These are phyloP conservation scores for Synergus gifuensis DNA, from an alignment of 2,888 invertebrate genomes.

Conservation along the genomic window DNA sequence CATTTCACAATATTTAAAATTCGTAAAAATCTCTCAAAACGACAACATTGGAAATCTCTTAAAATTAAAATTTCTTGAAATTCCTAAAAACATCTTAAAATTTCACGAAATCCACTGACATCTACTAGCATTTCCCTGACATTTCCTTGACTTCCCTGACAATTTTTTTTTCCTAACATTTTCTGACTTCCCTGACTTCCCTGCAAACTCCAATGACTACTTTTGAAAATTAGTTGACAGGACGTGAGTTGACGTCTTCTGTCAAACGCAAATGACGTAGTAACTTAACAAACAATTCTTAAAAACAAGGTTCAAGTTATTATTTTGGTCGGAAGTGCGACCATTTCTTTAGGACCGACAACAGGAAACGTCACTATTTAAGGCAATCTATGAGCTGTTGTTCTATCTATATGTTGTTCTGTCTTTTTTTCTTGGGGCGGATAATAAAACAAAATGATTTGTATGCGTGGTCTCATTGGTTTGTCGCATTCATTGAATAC, in stretches of 20 bases:
- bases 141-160: too few relatives aligned
- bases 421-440: slow-evolving; percentile 35
- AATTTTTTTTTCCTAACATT: too few relatives aligned
- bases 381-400: slow-evolving; percentile 41
- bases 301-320: background rate
- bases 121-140: too few relatives aligned
- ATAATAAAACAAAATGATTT: slow-evolving; percentile 36
- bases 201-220: background rate
- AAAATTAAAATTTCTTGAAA: too few relatives aligned
- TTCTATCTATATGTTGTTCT: background rate
- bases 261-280: slow-evolving; percentile 15
- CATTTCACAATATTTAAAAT: too few relatives aligned
- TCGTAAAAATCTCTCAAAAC: too few relatives aligned
- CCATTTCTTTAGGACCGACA: slow-evolving; percentile 38
- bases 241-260: background rate
- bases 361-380: slow-evolving; percentile 46
- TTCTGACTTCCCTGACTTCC: too few relatives aligned
- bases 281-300: background rate
- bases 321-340: slow-evolving; percentile 12
- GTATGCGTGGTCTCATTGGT: slow-evolving; percentile 26
- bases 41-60: too few relatives aligned
- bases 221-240: background rate
- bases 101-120: too few relatives aligned
- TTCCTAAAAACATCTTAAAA: too few relatives aligned
- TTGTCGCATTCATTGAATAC: background rate